These are phyloP conservation scores for Catocala sponsa DNA, from an alignment of 2,888 invertebrate species.

Conservation along the genomic window DNA sequence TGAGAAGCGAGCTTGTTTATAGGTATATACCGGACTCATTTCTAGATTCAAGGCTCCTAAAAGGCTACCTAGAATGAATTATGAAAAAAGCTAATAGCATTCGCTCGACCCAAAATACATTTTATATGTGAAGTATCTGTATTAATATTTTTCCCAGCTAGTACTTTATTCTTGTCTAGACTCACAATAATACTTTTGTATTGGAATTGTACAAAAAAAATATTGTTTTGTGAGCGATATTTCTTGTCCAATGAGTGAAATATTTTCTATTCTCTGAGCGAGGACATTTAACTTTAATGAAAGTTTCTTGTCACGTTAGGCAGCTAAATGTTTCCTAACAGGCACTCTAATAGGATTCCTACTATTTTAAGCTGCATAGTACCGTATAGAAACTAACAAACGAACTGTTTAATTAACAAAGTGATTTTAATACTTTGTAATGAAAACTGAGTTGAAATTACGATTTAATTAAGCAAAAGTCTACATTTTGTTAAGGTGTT, in stretches of 20 bases:
- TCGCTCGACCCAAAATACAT: too few species aligned
- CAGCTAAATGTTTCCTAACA: constrained; percentile 35
- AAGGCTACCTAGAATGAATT: too few species aligned
- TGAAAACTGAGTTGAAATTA: too few species aligned
- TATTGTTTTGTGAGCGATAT: constrained; percentile 11
- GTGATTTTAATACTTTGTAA: neutral
- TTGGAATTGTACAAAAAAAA: constrained; percentile 14
- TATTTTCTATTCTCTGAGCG: constrained; percentile 18
- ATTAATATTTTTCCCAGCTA: too few species aligned
- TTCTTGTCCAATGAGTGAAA: constrained; percentile 1
- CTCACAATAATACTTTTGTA: neutral
- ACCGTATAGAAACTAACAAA: constrained; percentile 15
- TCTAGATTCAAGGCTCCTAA: too few species aligned
- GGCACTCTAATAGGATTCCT: constrained; percentile 49
- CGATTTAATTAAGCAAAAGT: too few species aligned
- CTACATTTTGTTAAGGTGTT: too few species aligned
- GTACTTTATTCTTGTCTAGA: too few species aligned
- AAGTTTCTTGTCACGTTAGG: constrained; percentile 51
- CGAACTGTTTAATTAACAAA: constrained; percentile 18
- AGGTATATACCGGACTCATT: too few species aligned
- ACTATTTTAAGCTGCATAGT: constrained; percentile 37
- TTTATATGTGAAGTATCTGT: too few species aligned
- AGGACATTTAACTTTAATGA: constrained; percentile 44
- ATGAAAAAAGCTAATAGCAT: too few species aligned
- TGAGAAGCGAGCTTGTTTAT: too few species aligned